These are phyloP conservation scores for Fulica atra DNA, from an alignment of 2,113 vertebrate genomes.

Conservation along the genomic window DNA sequence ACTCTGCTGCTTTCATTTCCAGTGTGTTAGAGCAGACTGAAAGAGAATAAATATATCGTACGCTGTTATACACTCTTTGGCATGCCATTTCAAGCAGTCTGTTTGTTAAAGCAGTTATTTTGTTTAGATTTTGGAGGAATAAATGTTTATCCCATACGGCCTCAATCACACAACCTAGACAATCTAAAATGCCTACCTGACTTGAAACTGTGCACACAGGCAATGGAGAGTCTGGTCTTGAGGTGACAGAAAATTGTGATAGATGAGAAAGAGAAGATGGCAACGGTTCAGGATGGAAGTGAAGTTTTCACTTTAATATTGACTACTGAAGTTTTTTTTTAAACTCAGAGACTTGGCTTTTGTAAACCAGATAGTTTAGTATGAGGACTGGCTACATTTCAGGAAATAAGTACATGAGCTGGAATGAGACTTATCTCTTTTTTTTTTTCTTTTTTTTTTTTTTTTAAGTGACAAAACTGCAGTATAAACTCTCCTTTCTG, in stretches of 20 bases:
- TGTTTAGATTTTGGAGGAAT: background rate
- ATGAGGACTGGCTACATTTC: background rate
- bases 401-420: background rate
- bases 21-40: background rate
- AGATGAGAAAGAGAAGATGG: background rate
- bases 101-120: background rate
- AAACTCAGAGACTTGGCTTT: background rate
- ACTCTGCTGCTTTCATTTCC: background rate
- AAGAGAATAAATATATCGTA: background rate
- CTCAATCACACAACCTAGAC: background rate
- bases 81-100: background rate
- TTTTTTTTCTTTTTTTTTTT: background rate
- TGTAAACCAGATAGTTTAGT: background rate
- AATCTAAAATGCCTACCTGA: background rate
- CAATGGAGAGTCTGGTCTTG: background rate
- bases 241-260: background rate
- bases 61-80: background rate
- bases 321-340: background rate
- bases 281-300: background rate
- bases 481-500: background rate
- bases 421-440: background rate
- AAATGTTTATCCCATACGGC: background rate
- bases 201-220: background rate
- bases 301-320: background rate
- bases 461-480: background rate